Conservation (phyloP, 37 sponge, comb jelly and placozoan genomes). For the Mnemiopsis leidyi region DNA sequence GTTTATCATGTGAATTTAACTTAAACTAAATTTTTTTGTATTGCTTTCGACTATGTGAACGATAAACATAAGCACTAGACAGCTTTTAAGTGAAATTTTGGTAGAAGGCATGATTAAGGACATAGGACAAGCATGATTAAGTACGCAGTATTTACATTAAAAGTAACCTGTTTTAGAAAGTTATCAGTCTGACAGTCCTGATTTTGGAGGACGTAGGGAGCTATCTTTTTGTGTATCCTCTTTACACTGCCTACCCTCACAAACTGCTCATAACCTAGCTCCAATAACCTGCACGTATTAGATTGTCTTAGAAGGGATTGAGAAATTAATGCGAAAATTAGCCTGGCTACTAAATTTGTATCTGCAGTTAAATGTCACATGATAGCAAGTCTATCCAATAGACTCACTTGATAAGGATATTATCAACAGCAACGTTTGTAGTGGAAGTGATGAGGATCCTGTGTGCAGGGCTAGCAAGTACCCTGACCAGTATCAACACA, state of each 20-base stretch:
- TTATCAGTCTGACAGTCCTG: neutral
- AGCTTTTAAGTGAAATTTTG: no score
- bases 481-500: slow-evolving; percentile 64
- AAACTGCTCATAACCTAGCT: slow-evolving; percentile 68
- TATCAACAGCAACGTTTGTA: slow-evolving; percentile 73
- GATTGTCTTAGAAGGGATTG: no score
- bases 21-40: no score
- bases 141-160: no score
- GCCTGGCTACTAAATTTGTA: no score
- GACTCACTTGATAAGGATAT: slow-evolving; percentile 61
- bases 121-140: no score
- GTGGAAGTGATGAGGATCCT: slow-evolving; percentile 69
- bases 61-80: no score
- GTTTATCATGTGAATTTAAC: neutral
- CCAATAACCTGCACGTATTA: slow-evolving; percentile 29
- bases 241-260: slow-evolving; percentile 69
- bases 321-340: no score
- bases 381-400: no score
- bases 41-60: no score
- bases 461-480: slow-evolving; percentile 15
- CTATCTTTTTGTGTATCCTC: slow-evolving; percentile 69
- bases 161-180: neutral
- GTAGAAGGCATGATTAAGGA: no score
- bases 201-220: slow-evolving; percentile 53
- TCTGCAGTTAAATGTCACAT: no score